Percentiles rank a stretch among this genome's conserved stretches.
These are phyloP conservation scores for Brachionus sp. DNA, from an alignment of 1,140 invertebrate genomes.

Conservation along the genomic window DNA sequence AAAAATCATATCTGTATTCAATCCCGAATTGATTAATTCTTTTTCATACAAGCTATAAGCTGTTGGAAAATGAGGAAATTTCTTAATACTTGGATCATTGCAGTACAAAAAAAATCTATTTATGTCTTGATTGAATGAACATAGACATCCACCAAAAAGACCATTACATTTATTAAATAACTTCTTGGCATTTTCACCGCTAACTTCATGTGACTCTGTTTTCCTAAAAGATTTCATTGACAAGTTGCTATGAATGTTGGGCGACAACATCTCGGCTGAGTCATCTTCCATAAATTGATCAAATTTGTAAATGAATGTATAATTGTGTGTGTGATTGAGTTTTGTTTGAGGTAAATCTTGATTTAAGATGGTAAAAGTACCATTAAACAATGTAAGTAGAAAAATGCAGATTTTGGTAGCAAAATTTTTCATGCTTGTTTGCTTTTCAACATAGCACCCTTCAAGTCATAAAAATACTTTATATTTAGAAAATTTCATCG, in stretches of 20 bases:
- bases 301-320: background rate
- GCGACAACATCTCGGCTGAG: background rate
- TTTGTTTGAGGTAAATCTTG: background rate
- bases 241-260: background rate
- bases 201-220: background rate
- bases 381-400: background rate
- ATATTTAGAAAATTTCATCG: background rate
- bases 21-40: background rate
- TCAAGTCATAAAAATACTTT: background rate
- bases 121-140: slow-evolving; percentile 20
- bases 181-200: background rate
- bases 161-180: background rate
- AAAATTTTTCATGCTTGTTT: background rate
- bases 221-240: background rate
- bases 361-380: background rate
- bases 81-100: slow-evolving; percentile 23
- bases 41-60: background rate
- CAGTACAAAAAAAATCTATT: slow-evolving; percentile 13
- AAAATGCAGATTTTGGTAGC: background rate
- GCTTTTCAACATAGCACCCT: background rate
- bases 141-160: slow-evolving; percentile 14
- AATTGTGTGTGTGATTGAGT: background rate
- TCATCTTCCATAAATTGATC: background rate
- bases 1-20: background rate
- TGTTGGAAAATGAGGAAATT: slow-evolving; percentile 28